phyloP scores from a whole-genome alignment of 1,140 invertebrate species.

The Bombus impatiens region DNA sequence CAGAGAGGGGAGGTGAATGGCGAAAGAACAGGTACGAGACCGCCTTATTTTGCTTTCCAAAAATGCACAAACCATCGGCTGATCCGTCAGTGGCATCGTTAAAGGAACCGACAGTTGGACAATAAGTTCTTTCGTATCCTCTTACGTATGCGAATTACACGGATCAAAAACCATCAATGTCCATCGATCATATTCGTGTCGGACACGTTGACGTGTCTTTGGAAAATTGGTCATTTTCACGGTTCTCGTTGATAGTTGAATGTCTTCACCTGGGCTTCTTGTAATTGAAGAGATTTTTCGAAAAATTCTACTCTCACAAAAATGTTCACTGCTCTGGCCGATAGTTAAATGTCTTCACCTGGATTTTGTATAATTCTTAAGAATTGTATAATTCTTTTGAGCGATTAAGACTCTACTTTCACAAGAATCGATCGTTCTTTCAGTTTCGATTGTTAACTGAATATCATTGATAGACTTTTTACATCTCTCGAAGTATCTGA shows the following conservation, averaged over 20 bases:
- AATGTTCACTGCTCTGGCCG: not conserved
- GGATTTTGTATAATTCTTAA: not conserved
- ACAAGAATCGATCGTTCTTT: not conserved
- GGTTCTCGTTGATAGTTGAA: too few species aligned
- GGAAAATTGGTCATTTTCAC: not conserved
- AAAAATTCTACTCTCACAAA: not conserved
- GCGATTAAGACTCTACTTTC: not conserved
- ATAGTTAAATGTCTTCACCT: not conserved
- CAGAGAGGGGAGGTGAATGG: not conserved
- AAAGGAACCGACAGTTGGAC: conserved; percentile 68
- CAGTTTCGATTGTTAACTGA: too few species aligned
- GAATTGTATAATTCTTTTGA: too few species aligned
- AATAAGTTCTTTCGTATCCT: conserved; percentile 68
- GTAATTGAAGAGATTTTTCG: not conserved
- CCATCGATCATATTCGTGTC: conserved; percentile 69
- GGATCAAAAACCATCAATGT: conserved; percentile 71
- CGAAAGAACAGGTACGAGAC: conserved; percentile 40
- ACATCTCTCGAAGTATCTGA: too few species aligned
- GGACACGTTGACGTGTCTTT: conserved; percentile 12
- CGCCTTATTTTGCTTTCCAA: conserved; percentile 35
- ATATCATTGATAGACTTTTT: too few species aligned
- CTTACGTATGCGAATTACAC: conserved; percentile 73
- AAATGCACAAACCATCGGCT: conserved; percentile 61
- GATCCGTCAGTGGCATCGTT: conserved; percentile 62
- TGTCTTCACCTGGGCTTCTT: not conserved